phyloP scores from a whole-genome alignment of 2,113 vertebrate species.

The Myanophis thanlyinensis region DNA sequence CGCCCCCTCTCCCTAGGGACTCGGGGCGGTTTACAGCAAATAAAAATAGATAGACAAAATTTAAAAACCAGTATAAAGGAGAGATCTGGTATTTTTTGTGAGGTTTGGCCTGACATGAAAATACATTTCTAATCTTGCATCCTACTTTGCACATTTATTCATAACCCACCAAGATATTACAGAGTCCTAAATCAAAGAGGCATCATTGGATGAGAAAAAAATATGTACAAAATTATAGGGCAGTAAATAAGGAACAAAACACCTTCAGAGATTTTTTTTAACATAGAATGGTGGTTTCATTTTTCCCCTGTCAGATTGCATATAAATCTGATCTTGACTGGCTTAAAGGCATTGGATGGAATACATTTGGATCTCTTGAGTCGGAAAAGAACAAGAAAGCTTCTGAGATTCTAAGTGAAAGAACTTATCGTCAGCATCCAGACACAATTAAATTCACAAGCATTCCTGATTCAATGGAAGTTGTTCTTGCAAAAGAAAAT shows the following conservation, averaged over 20 bases:
- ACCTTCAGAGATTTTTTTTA: background rate
- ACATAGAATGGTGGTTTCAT: background rate
- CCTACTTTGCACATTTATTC: background rate
- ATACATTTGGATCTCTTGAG: constrained; percentile 81
- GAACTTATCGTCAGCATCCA: constrained; percentile 72
- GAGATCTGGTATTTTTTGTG: background rate
- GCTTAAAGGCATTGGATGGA: constrained; percentile 82
- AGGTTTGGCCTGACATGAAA: background rate
- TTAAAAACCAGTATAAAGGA: no score
- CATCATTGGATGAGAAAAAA: background rate
- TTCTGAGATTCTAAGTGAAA: constrained; percentile 72
- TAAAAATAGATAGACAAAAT: no score
- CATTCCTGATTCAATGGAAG: constrained; percentile 85
- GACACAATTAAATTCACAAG: constrained; percentile 87
- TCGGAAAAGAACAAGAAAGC: constrained; percentile 81
- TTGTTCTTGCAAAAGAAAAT: constrained; percentile 85
- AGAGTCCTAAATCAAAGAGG: background rate
- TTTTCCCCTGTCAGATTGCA: constrained; percentile 72
- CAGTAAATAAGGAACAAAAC: background rate
- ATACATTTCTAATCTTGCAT: background rate
- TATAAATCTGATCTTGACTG: constrained; percentile 86
- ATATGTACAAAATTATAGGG: background rate
- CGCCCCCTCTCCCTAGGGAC: no score
- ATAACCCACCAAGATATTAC: background rate
- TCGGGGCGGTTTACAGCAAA: no score